Conservation (phyloP, 2,113 vertebrate genomes). For the Phodopus roborovskii region DNA sequence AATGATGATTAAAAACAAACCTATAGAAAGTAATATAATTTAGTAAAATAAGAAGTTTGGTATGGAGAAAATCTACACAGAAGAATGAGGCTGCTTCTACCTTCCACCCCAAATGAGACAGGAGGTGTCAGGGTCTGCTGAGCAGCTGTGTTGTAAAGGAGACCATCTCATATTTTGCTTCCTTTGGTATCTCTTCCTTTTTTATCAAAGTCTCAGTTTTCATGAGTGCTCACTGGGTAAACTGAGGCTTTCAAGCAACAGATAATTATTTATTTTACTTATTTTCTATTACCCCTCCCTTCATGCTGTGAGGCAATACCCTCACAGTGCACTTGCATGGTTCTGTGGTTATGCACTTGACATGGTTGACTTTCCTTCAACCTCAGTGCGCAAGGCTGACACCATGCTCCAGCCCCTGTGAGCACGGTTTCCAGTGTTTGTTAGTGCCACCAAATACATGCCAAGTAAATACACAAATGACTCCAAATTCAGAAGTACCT, state of each 20-base stretch:
- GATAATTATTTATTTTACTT: neutral
- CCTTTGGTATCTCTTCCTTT: neutral
- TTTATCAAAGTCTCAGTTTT: neutral
- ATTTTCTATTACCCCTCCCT: neutral
- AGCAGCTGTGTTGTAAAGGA: neutral
- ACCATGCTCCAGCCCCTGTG: neutral
- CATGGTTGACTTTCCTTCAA: neutral
- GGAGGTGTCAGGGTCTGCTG: too few relatives aligned
- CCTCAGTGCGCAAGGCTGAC: neutral
- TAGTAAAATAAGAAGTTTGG: neutral
- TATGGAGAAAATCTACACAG: neutral
- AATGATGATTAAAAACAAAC: neutral
- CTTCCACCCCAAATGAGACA: neutral
- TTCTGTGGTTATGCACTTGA: neutral
- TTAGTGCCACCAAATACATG: neutral
- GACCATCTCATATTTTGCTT: neutral
- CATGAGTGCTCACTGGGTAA: neutral
- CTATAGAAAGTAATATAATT: neutral
- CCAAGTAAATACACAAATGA: neutral
- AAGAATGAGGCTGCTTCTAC: neutral
- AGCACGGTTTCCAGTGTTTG: neutral
- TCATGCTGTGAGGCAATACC: neutral
- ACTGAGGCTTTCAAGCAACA: neutral
- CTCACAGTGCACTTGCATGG: neutral
- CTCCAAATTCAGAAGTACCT: neutral